Percentiles rank a stretch among this genome's conserved stretches.
Evolutionary conservation across 1,140 invertebrate species (phyloP).

Genomic region (Chrysomallon squamiferum): DNA sequence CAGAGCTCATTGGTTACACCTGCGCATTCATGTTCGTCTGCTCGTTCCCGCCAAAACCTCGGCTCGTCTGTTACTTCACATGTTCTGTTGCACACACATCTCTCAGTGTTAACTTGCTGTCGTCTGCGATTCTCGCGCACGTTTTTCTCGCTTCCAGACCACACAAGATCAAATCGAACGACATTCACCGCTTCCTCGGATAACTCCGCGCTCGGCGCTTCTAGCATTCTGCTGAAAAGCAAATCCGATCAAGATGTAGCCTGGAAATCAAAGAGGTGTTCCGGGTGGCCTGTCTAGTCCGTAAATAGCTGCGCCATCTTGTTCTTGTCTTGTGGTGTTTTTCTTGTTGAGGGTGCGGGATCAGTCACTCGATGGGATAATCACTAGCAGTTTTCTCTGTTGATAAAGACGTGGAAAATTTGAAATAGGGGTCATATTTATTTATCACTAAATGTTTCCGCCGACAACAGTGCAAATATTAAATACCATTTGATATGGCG

Average conservation of each 20-base stretch:
- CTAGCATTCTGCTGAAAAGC: neutral
- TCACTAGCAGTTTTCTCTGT: neutral
- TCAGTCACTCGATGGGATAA: neutral
- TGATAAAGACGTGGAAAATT: neutral
- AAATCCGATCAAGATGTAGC: constrained; percentile 1
- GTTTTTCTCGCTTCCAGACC: neutral
- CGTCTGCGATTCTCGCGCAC: neutral
- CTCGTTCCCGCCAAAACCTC: neutral
- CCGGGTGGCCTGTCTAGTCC: neutral
- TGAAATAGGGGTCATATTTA: no score
- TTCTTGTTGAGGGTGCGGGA: neutral
- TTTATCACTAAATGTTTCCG: no score
- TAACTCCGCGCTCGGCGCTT: no score
- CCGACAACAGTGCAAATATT: no score
- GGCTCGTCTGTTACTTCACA: neutral
- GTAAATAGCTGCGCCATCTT: neutral
- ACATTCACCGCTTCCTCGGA: no score
- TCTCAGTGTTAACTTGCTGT: neutral
- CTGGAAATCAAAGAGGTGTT: constrained; percentile 3
- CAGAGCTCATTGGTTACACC: no score
- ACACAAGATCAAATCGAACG: no score
- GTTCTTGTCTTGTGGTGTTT: neutral
- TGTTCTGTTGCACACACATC: neutral
- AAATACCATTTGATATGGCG: no score
- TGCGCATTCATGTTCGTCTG: constrained; percentile 4